These are phyloP conservation scores for Panulirus ornatus DNA, from an alignment of 1,140 invertebrate species.

Conservation along the genomic window DNA sequence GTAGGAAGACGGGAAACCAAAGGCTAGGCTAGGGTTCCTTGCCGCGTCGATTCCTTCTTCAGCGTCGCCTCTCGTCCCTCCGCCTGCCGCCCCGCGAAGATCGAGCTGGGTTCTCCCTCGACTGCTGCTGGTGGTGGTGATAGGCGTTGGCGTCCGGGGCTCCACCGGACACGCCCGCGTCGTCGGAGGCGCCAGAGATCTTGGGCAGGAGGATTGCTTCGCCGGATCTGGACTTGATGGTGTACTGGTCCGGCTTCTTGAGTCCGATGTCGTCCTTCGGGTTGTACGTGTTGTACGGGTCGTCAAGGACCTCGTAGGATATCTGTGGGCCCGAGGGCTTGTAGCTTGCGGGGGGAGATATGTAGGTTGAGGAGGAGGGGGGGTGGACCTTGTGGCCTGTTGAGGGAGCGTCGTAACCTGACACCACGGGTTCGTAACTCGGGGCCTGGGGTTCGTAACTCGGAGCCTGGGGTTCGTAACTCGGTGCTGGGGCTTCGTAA, in stretches of 20 bases:
- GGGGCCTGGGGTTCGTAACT: slow-evolving; percentile 2
- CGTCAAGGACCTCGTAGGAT: slow-evolving; percentile 45
- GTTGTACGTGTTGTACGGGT: slow-evolving; percentile 62
- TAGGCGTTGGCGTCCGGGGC: background rate
- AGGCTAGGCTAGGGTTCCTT: no score
- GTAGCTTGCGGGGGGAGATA: background rate
- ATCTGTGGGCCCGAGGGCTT: slow-evolving; percentile 23
- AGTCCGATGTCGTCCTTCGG: slow-evolving; percentile 29
- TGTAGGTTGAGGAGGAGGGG: background rate
- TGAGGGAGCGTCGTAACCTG: slow-evolving; percentile 12
- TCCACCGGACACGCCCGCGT: background rate
- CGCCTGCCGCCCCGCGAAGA: background rate
- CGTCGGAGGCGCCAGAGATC: background rate
- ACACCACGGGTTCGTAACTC: background rate
- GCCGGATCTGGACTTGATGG: background rate
- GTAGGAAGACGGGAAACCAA: slow-evolving; percentile 21
- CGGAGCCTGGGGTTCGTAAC: background rate
- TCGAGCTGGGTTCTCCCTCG: background rate
- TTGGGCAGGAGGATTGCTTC: background rate
- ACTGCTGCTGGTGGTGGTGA: no score
- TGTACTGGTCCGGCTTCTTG: background rate
- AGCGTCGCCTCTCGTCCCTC: background rate
- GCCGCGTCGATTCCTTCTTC: background rate
- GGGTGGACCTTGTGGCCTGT: background rate
- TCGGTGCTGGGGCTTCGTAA: slow-evolving; percentile 32